These are phyloP conservation scores for Acrocephalus arundinaceus DNA, from an alignment of 2,113 vertebrate genomes.

Conservation along the genomic window DNA sequence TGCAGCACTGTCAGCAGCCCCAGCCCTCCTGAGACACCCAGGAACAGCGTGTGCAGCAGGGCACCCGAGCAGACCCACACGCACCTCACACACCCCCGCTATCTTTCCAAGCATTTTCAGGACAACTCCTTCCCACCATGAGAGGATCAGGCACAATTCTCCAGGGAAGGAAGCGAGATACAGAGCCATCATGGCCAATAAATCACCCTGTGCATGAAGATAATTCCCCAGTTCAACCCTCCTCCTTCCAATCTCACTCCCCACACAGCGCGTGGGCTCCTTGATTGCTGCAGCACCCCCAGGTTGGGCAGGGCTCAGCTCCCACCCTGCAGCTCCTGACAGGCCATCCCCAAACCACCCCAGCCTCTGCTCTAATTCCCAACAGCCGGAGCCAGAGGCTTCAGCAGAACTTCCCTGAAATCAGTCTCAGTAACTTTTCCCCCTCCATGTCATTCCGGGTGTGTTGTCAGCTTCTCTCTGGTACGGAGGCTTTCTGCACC, in stretches of 20 bases:
- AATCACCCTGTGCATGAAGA: not conserved
- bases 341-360: rapidly evolving
- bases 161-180: not conserved
- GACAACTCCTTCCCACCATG: not conserved
- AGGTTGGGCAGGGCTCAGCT: not conserved
- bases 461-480: not conserved
- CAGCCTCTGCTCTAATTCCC: rapidly evolving
- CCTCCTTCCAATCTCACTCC: not conserved
- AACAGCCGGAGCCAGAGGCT: not conserved
- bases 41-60: rapidly evolving
- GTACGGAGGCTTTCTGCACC: rapidly evolving
- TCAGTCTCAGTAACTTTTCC: not conserved
- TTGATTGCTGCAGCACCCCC: not conserved
- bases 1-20: rapidly evolving
- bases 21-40: not conserved
- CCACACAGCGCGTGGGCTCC: not conserved
- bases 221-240: not conserved
- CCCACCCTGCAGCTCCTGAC: rapidly evolving
- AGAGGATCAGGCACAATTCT: not conserved
- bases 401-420: not conserved
- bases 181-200: not conserved
- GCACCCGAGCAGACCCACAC: rapidly evolving
- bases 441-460: rapidly evolving
- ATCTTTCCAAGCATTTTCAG: not conserved
- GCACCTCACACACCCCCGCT: not conserved